Evolutionary conservation across 2,113 vertebrate species (phyloP).

Genomic region (Halcyon malimbica): DNA sequence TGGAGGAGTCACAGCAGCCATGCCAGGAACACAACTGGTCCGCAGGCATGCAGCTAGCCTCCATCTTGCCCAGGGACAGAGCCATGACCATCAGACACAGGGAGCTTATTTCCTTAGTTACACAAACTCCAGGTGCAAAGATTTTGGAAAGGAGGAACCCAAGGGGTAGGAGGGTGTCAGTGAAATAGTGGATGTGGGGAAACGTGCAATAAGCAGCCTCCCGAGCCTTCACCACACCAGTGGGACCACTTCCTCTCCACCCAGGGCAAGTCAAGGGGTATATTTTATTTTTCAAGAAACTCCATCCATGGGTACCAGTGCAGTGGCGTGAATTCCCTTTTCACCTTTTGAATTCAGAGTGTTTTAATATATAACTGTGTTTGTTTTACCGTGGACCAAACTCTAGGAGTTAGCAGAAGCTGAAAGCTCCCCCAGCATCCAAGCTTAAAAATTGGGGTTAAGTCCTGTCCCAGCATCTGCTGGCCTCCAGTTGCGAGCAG

Average conservation of each 20-base stretch:
- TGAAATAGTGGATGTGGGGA: constrained; percentile 38
- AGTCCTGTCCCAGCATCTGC: not conserved
- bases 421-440: not conserved
- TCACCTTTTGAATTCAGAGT: constrained; percentile 33
- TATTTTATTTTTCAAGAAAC: constrained; percentile 33
- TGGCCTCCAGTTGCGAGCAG: not conserved
- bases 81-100: not conserved
- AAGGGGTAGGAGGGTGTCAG: not conserved
- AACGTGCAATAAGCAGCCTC: constrained; percentile 63
- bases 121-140: not conserved
- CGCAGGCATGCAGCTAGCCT: not conserved
- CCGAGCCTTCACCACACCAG: not conserved
- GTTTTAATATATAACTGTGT: constrained; percentile 62
- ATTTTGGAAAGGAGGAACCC: not conserved
- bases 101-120: not conserved
- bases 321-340: constrained; percentile 48
- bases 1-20: not conserved
- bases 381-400: constrained; percentile 69
- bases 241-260: not conserved
- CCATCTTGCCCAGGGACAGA: not conserved
- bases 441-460: constrained; percentile 12
- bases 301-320: constrained; percentile 33
- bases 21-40: not conserved
- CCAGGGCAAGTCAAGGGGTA: constrained; percentile 22
- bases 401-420: constrained; percentile 44